Percentiles rank a stretch among this genome's conserved stretches.
phyloP scores from a whole-genome alignment of 2,113 vertebrate genomes.

The Bubo scandiacus region DNA sequence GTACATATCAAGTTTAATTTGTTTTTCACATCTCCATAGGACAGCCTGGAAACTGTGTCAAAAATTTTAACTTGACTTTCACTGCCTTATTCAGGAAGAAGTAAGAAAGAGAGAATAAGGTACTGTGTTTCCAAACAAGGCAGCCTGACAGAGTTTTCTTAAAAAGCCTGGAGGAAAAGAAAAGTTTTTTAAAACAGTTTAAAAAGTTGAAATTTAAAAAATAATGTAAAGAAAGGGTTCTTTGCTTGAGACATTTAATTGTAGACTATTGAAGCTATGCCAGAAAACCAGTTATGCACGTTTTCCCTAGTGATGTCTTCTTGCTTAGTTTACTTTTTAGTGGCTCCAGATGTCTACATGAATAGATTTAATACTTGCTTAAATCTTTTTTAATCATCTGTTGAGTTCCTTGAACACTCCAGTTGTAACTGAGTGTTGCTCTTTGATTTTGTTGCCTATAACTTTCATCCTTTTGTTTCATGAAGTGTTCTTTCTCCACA shows the following conservation, averaged over 20 bases:
- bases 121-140: not conserved
- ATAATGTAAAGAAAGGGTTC: fast-evolving
- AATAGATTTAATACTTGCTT: not conserved
- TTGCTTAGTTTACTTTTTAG: not conserved
- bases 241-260: not conserved
- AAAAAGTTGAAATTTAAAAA: not conserved
- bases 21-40: not conserved
- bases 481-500: not conserved
- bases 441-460: not conserved
- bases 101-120: not conserved
- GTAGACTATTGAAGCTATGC: not conserved
- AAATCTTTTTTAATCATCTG: not conserved
- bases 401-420: not conserved
- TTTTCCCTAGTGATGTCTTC: not conserved
- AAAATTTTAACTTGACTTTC: not conserved
- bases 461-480: not conserved
- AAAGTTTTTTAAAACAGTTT: not conserved
- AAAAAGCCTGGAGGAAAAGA: not conserved
- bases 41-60: not conserved
- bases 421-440: not conserved
- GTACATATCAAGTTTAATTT: not conserved
- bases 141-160: not conserved
- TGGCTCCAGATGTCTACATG: not conserved
- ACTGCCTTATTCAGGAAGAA: not conserved
- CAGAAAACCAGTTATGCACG: not conserved